phyloP scores from a whole-genome alignment of 2,888 invertebrate species.

The Myopa testacea region DNA sequence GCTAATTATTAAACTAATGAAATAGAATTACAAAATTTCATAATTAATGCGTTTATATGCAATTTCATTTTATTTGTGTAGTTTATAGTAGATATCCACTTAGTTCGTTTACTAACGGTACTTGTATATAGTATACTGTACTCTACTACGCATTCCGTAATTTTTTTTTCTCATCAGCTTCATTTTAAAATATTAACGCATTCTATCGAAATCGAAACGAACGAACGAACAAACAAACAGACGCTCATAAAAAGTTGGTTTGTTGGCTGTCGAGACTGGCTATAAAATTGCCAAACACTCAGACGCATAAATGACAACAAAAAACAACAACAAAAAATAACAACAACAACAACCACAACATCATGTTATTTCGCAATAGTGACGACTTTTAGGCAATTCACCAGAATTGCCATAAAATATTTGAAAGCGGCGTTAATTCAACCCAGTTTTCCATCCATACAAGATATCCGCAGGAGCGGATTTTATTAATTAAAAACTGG shows the following conservation, averaged over 20 bases:
- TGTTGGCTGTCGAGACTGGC: not conserved
- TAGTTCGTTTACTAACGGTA: no score
- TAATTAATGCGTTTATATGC: no score
- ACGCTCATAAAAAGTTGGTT: constrained; percentile 47
- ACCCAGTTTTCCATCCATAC: constrained; percentile 54
- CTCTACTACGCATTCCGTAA: no score
- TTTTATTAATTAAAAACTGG: constrained; percentile 61
- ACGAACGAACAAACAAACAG: constrained; percentile 46
- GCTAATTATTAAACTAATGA: no score
- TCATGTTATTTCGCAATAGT: constrained; percentile 21
- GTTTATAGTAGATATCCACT: no score
- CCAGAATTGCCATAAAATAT: constrained; percentile 18
- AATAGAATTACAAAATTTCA: no score
- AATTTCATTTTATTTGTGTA: no score
- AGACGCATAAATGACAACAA: constrained; percentile 44
- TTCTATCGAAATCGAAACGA: constrained; percentile 46
- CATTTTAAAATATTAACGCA: not conserved
- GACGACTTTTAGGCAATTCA: constrained; percentile 20
- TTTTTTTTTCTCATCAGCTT: not conserved
- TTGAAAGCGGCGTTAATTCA: constrained; percentile 52
- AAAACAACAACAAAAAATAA: no score
- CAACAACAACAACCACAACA: constrained; percentile 40
- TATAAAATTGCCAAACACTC: not conserved
- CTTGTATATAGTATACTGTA: no score
- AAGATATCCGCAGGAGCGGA: constrained; percentile 49